Evolutionary conservation across 1,140 invertebrate genomes (phyloP).

Genomic region (Protaetia brevitarsis): DNA sequence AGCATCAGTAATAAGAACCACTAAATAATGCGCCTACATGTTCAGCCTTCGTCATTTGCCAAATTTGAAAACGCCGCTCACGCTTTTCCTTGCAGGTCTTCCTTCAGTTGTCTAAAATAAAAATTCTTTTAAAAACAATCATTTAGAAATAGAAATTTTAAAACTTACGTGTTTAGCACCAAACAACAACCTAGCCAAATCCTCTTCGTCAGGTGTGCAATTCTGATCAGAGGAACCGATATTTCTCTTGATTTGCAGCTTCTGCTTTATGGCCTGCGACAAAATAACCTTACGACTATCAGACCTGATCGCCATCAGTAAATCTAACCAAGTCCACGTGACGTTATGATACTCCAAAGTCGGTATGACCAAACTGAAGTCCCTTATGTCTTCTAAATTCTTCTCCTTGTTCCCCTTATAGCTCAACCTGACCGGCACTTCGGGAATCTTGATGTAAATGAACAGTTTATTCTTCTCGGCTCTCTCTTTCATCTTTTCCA

Average conservation of each 20-base stretch:
- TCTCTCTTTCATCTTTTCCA: slow-evolving; percentile 98
- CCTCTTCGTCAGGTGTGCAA: slow-evolving; percentile 82
- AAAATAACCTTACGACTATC: slow-evolving; percentile 88
- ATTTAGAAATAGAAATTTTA: slow-evolving; percentile 17
- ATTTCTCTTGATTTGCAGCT: slow-evolving; percentile 79
- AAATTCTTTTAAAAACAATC: slow-evolving; percentile 21
- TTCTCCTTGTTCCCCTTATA: slow-evolving; percentile 99
- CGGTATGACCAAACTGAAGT: slow-evolving; percentile 90
- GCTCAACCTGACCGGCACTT: slow-evolving; percentile 92
- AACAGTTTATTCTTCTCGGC: slow-evolving; percentile 99
- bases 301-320: slow-evolving; percentile 91
- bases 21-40: neutral
- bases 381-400: slow-evolving; percentile 93
- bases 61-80: slow-evolving; percentile 58
- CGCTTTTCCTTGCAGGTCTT: slow-evolving; percentile 56
- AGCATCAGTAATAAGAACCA: neutral
- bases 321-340: slow-evolving; percentile 99
- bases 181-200: slow-evolving; percentile 89
- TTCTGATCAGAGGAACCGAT: slow-evolving; percentile 65
- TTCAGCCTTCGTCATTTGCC: slow-evolving; percentile 49
- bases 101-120: slow-evolving; percentile 55
- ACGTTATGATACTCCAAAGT: slow-evolving; percentile 98
- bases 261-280: slow-evolving; percentile 92
- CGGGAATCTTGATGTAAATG: slow-evolving; percentile 97
- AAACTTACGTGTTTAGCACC: slow-evolving; percentile 55